Evolutionary conservation across 2,113 vertebrate genomes (phyloP).

Genomic region (Trematocara stigmaticum): DNA sequence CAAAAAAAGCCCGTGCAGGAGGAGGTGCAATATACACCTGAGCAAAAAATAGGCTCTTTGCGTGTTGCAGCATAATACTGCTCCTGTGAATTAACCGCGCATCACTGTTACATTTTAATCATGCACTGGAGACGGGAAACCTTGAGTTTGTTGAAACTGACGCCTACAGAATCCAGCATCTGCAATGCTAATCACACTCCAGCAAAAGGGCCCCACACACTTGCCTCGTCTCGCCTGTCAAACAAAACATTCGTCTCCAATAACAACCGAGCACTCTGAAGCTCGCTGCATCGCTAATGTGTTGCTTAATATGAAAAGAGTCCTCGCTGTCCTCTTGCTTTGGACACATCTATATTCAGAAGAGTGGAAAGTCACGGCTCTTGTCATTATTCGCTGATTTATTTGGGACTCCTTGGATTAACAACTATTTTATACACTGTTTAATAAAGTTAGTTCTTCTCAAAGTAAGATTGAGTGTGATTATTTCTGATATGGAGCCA

Average conservation of each 20-base stretch:
- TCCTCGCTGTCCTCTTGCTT: not conserved
- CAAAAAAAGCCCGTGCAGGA: not conserved
- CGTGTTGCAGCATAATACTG: slow-evolving; percentile 9
- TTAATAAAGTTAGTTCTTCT: not conserved
- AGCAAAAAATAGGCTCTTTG: slow-evolving; percentile 27
- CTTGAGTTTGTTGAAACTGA: slow-evolving; percentile 60
- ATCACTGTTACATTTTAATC: slow-evolving; percentile 57
- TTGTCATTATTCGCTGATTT: not conserved
- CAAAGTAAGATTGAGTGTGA: not conserved
- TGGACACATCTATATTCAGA: slow-evolving; percentile 7
- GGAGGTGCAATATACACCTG: slow-evolving; percentile 36
- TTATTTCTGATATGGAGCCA: not conserved
- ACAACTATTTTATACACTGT: not conserved
- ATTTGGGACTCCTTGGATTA: not conserved
- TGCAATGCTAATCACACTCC: slow-evolving; percentile 62
- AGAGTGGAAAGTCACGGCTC: not conserved
- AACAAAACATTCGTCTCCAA: slow-evolving; percentile 28
- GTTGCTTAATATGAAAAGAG: not conserved
- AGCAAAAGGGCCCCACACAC: slow-evolving; percentile 36
- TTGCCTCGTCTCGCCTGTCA: slow-evolving; percentile 31
- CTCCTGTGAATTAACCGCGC: slow-evolving; percentile 49
- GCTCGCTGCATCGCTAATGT: slow-evolving; percentile 21
- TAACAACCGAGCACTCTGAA: slow-evolving; percentile 16
- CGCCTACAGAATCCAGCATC: slow-evolving; percentile 56
- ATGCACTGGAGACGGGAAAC: slow-evolving; percentile 34